Base-by-base conservation (phyloP, 1,140 invertebrate genomes). In the Cyclargus thomasi region DNA sequence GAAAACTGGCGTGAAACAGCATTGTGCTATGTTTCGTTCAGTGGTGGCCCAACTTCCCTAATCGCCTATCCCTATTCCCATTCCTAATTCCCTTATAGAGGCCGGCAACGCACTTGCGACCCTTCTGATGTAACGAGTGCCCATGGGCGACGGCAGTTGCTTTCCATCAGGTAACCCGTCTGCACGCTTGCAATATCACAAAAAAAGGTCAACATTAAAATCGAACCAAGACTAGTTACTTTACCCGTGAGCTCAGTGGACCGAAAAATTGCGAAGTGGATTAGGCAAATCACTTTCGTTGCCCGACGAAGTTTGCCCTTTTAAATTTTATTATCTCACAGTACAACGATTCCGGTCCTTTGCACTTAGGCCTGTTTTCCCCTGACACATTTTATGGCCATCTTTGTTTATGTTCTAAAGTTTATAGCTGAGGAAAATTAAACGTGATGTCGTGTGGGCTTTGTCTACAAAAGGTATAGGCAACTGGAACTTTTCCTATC, bases 201-300 rank as follows among this genome's bases (percentile, higher is more conserved):
- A 16, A 14, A 14, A 47, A 47, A 47, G 39, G 39, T 47, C 0
- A n/a, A 16, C 39, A 47, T 47, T 16, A 47, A 47, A 47, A 47
- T 47, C 39, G 39, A 47, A 47, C 39, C 39, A 47, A 47, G 39
- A 47, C 39, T 47, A 47, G 39, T 47, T 47, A 47, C 72, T 47
- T 47, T 47, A 47, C 39, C 14, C 39, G 14, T 14, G 39, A 14
- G 14, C 5, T 11, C 84, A 85, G 83, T 86, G 85, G 75, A 73
- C 81, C 66, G 82, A 84, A 87, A 87, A 88, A 89, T 86, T 89
- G 84, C 82, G 84, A 85, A 88, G 84, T 89, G 84, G 86, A 89
- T 89, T 86, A 89, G 83, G 85, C 84, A 89, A 89, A 89, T 89
- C 85, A 89, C 85, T 89, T 89, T 81, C 82, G 82, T 77, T 78